Percentiles rank a stretch among this genome's conserved stretches.
These are phyloP conservation scores for Ormyrus rosae DNA, from an alignment of 2,888 invertebrate species.

Conservation along the genomic window DNA sequence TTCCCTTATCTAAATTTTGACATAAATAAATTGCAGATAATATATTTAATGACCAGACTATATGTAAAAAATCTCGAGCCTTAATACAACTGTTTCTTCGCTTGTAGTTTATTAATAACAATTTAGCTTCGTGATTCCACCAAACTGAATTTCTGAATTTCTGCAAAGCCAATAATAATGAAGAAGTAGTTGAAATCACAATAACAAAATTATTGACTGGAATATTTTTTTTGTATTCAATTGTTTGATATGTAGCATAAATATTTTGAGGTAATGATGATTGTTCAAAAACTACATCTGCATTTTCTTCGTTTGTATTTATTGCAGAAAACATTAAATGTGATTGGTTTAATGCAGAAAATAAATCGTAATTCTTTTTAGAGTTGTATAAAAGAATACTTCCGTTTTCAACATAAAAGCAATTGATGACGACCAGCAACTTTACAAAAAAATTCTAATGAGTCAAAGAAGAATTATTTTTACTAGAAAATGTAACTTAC, in stretches of 20 bases:
- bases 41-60: conserved; percentile 14
- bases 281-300: too few relatives aligned
- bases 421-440: not conserved
- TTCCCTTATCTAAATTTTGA: not conserved
- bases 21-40: conserved; percentile 10
- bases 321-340: not conserved
- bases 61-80: not conserved
- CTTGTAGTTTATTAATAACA: not conserved
- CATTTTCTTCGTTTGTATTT: not conserved
- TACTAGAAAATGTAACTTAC: not conserved
- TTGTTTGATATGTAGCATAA: not conserved
- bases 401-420: not conserved
- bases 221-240: conserved; percentile 6
- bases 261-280: not conserved
- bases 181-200: not conserved
- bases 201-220: conserved; percentile 7
- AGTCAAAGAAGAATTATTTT: not conserved
- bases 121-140: conserved; percentile 14
- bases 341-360: not conserved
- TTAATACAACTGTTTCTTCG: not conserved
- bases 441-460: not conserved
- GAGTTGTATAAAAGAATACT: not conserved
- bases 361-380: not conserved
- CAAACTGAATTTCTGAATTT: conserved; percentile 12
- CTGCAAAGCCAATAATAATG: not conserved